Percentiles rank a stretch among this genome's conserved stretches.
These are phyloP conservation scores for Astreopora myriophthalma DNA, from an alignment of 64 coral and sea anemone genomes.

Conservation along the genomic window DNA sequence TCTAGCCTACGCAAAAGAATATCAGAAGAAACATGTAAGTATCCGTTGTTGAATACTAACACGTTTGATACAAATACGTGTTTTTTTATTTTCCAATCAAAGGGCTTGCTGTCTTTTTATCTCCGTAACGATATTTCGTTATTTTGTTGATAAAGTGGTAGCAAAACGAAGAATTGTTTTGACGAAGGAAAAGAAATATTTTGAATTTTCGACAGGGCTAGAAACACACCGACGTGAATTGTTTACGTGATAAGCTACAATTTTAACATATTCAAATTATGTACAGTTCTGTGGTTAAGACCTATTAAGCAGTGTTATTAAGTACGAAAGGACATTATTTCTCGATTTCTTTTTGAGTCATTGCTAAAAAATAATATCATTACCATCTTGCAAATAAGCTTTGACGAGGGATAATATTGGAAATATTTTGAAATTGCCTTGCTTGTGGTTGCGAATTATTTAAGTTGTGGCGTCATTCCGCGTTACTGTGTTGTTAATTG, in stretches of 20 bases:
- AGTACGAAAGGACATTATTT: background rate
- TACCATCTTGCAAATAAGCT: no score
- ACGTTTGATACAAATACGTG: background rate
- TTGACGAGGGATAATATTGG: no score
- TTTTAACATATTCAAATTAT: constrained; percentile 37
- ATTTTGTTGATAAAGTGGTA: background rate
- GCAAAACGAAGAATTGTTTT: background rate
- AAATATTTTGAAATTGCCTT: background rate
- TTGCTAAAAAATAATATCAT: no score
- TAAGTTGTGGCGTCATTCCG: background rate
- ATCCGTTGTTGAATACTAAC: no score
- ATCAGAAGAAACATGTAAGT: background rate
- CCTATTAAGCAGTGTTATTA: no score
- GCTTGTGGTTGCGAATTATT: no score
- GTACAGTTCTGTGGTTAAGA: background rate
- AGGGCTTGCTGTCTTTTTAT: background rate
- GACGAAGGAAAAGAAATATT: constrained; percentile 4
- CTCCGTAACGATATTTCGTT: constrained; percentile 13
- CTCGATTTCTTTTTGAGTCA: background rate
- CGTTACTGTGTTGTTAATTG: background rate
- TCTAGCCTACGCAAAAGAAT: background rate
- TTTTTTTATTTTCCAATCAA: background rate
- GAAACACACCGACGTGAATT: constrained; percentile 55
- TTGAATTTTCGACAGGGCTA: constrained; percentile 46
- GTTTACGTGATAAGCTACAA: background rate